These are phyloP conservation scores for Lepidostoma basale DNA, from an alignment of 1,140 invertebrate species.

Conservation along the genomic window DNA sequence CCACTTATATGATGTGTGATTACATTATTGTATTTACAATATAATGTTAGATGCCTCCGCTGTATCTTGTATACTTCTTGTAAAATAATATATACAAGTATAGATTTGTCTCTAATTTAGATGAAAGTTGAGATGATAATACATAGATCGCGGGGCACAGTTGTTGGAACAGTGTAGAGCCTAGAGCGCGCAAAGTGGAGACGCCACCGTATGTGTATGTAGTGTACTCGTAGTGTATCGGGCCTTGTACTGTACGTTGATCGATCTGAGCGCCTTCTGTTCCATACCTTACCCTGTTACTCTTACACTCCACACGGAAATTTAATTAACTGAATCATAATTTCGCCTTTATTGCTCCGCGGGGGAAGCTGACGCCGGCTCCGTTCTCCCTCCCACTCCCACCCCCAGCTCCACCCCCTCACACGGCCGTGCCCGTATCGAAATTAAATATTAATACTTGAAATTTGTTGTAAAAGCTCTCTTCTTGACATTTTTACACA, in stretches of 20 bases:
- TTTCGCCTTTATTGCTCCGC: conserved; percentile 30
- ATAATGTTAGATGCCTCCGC: too few relatives aligned
- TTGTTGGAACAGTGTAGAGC: conserved; percentile 1
- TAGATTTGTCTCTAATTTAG: too few relatives aligned
- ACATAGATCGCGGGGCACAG: conserved; percentile 4
- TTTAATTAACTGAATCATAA: conserved; percentile 39
- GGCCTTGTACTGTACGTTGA: conserved; percentile 7
- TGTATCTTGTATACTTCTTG: too few relatives aligned
- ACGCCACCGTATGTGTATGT: background rate
- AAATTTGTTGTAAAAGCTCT: too few relatives aligned
- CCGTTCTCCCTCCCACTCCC: background rate
- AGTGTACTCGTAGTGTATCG: background rate
- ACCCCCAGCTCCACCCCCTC: too few relatives aligned
- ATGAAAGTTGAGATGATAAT: too few relatives aligned
- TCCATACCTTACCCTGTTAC: background rate
- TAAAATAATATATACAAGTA: too few relatives aligned
- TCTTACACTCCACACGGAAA: conserved; percentile 8
- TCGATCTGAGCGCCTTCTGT: conserved; percentile 25
- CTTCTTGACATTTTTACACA: too few relatives aligned
- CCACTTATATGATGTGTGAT: too few relatives aligned
- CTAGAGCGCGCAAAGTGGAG: background rate
- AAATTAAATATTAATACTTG: too few relatives aligned
- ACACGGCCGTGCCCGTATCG: too few relatives aligned
- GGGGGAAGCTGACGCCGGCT: background rate
- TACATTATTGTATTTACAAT: too few relatives aligned